These are phyloP conservation scores for Gonatopus flavifemur DNA, from an alignment of 1,140 invertebrate genomes.

Conservation along the genomic window DNA sequence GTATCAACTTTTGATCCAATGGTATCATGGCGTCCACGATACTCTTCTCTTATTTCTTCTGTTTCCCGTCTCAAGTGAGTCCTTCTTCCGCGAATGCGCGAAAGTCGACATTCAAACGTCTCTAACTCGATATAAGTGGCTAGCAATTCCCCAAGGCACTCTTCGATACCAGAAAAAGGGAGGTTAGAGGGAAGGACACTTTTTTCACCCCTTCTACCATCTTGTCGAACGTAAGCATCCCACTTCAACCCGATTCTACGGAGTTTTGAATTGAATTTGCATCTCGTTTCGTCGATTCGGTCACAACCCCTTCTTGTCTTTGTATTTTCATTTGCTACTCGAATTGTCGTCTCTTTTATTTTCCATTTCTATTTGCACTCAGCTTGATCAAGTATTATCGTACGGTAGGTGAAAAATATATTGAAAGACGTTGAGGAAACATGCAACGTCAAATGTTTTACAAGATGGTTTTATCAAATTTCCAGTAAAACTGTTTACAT, in stretches of 20 bases:
- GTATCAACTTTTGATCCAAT: slow-evolving; percentile 52
- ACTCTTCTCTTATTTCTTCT: not conserved
- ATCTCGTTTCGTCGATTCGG: slow-evolving; percentile 33
- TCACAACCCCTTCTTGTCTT: not conserved
- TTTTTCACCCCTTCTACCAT: slow-evolving; percentile 18
- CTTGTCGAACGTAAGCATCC: slow-evolving; percentile 17
- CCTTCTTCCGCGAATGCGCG: slow-evolving; percentile 13
- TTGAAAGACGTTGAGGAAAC: too few relatives aligned
- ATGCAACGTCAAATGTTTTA: too few relatives aligned
- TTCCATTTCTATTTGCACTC: too few relatives aligned
- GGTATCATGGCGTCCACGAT: slow-evolving; percentile 24
- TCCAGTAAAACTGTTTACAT: too few relatives aligned
- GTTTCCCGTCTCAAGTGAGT: not conserved
- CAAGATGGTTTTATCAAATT: too few relatives aligned
- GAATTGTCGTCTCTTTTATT: too few relatives aligned
- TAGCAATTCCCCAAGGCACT: slow-evolving; percentile 46
- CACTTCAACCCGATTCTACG: slow-evolving; percentile 7
- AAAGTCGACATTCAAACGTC: slow-evolving; percentile 56
- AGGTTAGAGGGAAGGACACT: slow-evolving; percentile 33
- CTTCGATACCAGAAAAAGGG: slow-evolving; percentile 19
- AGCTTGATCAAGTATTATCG: too few relatives aligned
- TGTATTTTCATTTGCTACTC: not conserved
- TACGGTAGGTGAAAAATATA: too few relatives aligned
- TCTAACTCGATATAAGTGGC: slow-evolving; percentile 55
- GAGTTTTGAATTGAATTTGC: slow-evolving; percentile 51